Conservation (phyloP, 2,888 invertebrate genomes). For the Prosapia bicincta region DNA sequence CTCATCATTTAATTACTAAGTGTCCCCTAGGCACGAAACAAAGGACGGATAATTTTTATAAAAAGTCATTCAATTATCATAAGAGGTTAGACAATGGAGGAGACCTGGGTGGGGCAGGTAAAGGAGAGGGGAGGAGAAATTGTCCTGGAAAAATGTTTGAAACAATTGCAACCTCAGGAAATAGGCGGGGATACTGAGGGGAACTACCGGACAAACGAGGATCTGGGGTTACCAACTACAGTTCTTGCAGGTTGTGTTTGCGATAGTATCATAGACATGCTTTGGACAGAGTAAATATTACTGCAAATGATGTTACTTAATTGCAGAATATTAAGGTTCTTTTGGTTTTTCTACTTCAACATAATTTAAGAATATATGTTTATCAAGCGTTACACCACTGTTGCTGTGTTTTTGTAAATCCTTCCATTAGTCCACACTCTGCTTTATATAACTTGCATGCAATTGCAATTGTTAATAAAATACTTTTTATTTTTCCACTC, state of each 20-base stretch:
- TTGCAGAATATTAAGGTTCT: too few relatives aligned
- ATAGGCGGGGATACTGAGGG: conserved; percentile 13
- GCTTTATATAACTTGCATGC: too few relatives aligned
- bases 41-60: conserved; percentile 25
- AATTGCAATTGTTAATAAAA: too few relatives aligned
- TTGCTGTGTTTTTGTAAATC: too few relatives aligned
- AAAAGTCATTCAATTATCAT: conserved; percentile 30
- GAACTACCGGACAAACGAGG: conserved; percentile 5
- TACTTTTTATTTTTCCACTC: too few relatives aligned
- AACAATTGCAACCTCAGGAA: conserved; percentile 12
- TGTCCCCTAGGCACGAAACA: conserved; percentile 22
- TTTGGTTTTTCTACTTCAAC: too few relatives aligned
- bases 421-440: too few relatives aligned
- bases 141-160: conserved; percentile 25
- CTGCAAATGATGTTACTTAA: neutral
- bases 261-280: too few relatives aligned
- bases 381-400: too few relatives aligned
- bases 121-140: conserved; percentile 19
- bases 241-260: neutral
- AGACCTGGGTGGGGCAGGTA: conserved; percentile 17
- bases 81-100: conserved; percentile 30
- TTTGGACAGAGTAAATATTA: neutral
- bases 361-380: too few relatives aligned
- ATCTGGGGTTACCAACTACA: neutral
- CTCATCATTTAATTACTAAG: conserved; percentile 24